Base-by-base conservation (phyloP, 2,113 vertebrate genomes). In the Bubo bubo region DNA sequence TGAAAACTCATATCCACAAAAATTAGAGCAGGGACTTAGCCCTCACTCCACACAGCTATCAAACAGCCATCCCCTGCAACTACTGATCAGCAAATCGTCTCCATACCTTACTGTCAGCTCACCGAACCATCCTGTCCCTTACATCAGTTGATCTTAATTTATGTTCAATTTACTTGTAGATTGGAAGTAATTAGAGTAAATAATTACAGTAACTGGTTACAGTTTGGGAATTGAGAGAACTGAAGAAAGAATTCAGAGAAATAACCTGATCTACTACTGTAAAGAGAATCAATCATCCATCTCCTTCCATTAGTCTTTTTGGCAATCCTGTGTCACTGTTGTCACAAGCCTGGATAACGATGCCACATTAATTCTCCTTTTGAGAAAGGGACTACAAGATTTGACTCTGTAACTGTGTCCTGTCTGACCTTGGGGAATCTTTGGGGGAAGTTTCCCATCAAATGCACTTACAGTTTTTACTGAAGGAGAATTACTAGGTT, bases 151-250 rank as follows among this genome's bases (percentile, higher is more conserved):
- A 94, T 88, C 91, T 79, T 75, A 53, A 91, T 95, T 94, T 80
- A 80, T 32, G 45, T 79, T 80, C 55, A 24, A 58, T 95, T 94
- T 86, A 82, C 73, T 77, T 84, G 76, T 56, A 89, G 79, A 88
- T 89, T 81, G 71, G 79, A 95, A 81, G 74, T 88, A 91, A 93
- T 86, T 82, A 92, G 37, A 93, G 90, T 95, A 95, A 95, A 91
- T 94, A 95, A 89, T 79, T 79, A 88, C 81, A 71, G 81, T 76
- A 95, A 93, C 93, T 66, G 50, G 58, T 58, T 82, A 85, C 62
- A 89, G 66, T 94, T 87, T 87, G 77, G 77, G 89, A 95, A 90
- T 70, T 95, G 71, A 68, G 81, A 82, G 55, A 83, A 93, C 10
- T 30, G 63, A 84, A 59, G 67, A 70, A 93, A 60, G 60, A 83